Conservation (phyloP, 2,113 vertebrate genomes). For the Stigmatopora argus region DNA sequence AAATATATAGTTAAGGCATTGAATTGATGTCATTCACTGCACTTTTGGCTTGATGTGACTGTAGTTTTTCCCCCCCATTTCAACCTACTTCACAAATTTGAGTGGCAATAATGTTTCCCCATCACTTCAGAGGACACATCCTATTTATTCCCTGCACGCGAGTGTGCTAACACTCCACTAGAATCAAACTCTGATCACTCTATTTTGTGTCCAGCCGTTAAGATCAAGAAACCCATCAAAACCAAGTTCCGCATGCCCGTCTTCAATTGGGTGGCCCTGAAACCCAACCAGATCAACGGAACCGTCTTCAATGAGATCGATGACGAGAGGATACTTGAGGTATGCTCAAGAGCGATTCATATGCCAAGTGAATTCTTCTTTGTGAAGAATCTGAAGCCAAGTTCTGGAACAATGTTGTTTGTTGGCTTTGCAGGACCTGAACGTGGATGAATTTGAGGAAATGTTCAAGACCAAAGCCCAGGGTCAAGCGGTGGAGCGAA, state of each 20-base stretch:
- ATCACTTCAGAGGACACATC: neutral
- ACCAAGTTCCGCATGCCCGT: slow-evolving; percentile 94
- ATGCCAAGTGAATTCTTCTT: too few species aligned
- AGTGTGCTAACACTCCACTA: neutral
- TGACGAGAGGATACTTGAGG: slow-evolving; percentile 91
- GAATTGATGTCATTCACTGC: neutral
- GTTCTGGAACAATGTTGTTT: neutral
- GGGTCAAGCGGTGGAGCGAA: slow-evolving; percentile 81
- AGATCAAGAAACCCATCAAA: slow-evolving; percentile 98
- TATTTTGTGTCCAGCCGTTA: slow-evolving; percentile 76
- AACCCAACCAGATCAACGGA: slow-evolving; percentile 96
- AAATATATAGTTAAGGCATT: neutral
- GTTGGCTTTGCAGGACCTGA: slow-evolving; percentile 75
- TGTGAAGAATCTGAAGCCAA: too few species aligned
- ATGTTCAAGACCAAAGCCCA: slow-evolving; percentile 97
- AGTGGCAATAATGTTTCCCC: neutral
- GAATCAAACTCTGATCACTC: slow-evolving; percentile 12
- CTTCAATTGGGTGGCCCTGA: slow-evolving; percentile 96
- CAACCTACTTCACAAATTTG: neutral
- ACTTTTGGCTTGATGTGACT: neutral
- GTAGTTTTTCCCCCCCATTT: neutral
- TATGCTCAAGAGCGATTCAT: slow-evolving; percentile 37
- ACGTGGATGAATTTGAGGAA: slow-evolving; percentile 93
- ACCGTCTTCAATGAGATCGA: slow-evolving; percentile 97
- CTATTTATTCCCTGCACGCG: slow-evolving; percentile 9